phyloP scores from a whole-genome alignment of 2,113 vertebrate genomes.

The Gymnobelideus leadbeateri region DNA sequence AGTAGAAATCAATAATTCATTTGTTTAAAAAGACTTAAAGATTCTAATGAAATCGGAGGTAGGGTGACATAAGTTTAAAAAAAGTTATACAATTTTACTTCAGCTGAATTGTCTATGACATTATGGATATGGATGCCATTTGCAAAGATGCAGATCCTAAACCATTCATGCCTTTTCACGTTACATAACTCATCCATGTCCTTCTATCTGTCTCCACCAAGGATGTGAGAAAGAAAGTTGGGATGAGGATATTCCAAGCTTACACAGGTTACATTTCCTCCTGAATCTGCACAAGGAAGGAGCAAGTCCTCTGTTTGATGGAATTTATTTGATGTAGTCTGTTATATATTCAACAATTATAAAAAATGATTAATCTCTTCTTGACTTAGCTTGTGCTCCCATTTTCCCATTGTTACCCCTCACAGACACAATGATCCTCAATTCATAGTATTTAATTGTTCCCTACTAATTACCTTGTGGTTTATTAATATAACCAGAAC shows the following conservation, averaged over 20 bases:
- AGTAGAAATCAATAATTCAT: neutral
- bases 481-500: neutral
- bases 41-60: too few species aligned
- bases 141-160: too few species aligned
- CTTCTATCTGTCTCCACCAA: neutral
- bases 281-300: neutral
- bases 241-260: neutral
- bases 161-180: too few species aligned
- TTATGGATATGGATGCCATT: too few species aligned
- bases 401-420: neutral
- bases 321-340: neutral
- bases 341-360: neutral
- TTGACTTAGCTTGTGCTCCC: neutral
- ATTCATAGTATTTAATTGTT: too few species aligned
- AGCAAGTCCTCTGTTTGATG: neutral
- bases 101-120: too few species aligned
- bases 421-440: too few species aligned
- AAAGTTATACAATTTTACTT: too few species aligned
- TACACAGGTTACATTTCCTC: neutral
- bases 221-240: neutral
- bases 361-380: neutral
- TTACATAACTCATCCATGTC: neutral
- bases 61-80: too few species aligned
- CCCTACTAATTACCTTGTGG: neutral
- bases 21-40: too few species aligned